A percentile compares a stretch with the other conserved stretches of the same genome.
Conservation (phyloP, 2,888 invertebrate species). For the Tetranychus piercei region DNA sequence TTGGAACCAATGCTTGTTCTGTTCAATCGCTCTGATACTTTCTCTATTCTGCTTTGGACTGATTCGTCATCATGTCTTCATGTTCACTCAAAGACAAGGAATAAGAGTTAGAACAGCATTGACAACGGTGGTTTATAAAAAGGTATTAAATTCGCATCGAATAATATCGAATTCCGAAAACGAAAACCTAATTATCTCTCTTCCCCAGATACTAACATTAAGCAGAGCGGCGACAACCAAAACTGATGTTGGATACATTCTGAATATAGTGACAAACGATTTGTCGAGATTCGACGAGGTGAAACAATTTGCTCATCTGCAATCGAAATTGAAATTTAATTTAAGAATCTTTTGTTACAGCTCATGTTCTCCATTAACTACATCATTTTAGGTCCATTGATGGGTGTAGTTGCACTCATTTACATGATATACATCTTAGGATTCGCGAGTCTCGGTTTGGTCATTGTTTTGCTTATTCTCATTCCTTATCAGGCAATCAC, state of each 20-base stretch:
- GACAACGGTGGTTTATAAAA: background rate
- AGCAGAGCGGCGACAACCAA: background rate
- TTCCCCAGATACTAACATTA: background rate
- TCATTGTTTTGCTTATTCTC: slow-evolving; percentile 53
- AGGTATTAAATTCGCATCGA: background rate
- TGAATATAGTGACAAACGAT: background rate
- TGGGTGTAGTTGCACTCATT: slow-evolving; percentile 37
- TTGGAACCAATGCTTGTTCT: background rate
- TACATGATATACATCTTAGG: background rate
- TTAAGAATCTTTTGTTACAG: slow-evolving; percentile 39
- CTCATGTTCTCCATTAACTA: slow-evolving; percentile 55
- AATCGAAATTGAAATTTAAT: no score
- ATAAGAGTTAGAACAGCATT: background rate
- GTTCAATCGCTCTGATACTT: background rate
- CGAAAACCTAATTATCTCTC: background rate
- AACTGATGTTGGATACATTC: background rate
- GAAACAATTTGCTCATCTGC: slow-evolving; percentile 29
- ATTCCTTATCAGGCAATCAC: slow-evolving; percentile 54
- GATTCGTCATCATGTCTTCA: background rate
- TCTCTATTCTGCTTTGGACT: background rate
- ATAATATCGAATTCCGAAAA: background rate
- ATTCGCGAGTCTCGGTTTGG: slow-evolving; percentile 28
- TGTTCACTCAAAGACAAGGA: background rate
- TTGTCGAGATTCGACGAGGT: slow-evolving; percentile 34
- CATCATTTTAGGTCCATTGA: slow-evolving; percentile 52